Percentiles rank a stretch among this genome's conserved stretches.
Conservation (phyloP, 2,888 invertebrate species). For the Acrobasis suavella region DNA sequence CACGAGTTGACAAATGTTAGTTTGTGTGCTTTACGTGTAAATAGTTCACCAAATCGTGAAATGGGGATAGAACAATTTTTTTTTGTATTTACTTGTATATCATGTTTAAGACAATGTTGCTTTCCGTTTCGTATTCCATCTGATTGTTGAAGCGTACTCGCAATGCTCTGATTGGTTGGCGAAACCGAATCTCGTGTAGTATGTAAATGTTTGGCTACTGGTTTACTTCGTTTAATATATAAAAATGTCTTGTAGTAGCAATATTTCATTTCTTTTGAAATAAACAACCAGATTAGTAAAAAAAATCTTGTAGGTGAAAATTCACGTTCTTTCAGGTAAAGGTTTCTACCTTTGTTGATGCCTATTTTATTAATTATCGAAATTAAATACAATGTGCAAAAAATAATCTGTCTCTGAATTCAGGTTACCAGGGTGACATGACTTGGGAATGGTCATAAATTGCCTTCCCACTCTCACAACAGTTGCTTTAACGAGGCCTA, state of each 20-base stretch:
- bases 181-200: not conserved
- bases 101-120: not conserved
- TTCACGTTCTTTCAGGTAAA: no score
- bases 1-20: no score
- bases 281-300: no score
- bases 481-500: conserved; percentile 11
- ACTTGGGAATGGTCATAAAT: not conserved
- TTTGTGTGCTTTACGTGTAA: no score
- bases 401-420: not conserved
- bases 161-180: conserved; percentile 3
- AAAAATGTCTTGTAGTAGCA: no score
- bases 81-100: not conserved
- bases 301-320: no score
- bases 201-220: not conserved
- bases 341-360: no score
- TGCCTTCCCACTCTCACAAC: conserved; percentile 15
- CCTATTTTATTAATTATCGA: no score
- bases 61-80: no score
- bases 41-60: no score
- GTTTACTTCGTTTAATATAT: no score
- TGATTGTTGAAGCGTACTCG: not conserved
- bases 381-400: not conserved
- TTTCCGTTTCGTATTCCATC: not conserved
- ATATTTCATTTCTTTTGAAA: no score
- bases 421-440: conserved; percentile 11